These are phyloP conservation scores for Microctenopoma steveboyesi DNA, from an alignment of 2,797 vertebrate genomes.

Conservation along the genomic window DNA sequence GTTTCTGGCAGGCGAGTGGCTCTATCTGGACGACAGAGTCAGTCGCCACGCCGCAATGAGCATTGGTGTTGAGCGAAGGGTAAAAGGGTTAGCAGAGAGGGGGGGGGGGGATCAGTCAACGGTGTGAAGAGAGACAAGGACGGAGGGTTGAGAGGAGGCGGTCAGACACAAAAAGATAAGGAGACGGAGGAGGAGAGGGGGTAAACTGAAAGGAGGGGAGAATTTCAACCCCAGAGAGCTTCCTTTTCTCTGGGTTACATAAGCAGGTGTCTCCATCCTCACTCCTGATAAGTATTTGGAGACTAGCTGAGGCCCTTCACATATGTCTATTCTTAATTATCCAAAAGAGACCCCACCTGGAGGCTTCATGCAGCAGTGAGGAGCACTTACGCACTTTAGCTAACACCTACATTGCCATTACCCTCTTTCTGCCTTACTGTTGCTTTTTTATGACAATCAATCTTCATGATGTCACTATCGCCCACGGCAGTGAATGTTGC, in stretches of 20 bases:
- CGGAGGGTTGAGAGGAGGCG: constrained; percentile 49
- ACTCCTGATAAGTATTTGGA: constrained; percentile 32
- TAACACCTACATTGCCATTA: constrained; percentile 40
- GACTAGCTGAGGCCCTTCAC: constrained; percentile 44
- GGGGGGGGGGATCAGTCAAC: constrained; percentile 43
- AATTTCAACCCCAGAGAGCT: constrained; percentile 47
- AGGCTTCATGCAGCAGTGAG: constrained; percentile 18
- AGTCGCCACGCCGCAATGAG: constrained; percentile 34
- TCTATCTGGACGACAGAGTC: constrained; percentile 54
- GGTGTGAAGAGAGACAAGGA: constrained; percentile 53
- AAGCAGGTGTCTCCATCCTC: constrained; percentile 47
- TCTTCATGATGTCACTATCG: constrained; percentile 74
- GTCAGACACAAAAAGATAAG: constrained; percentile 50
- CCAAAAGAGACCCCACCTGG: constrained; percentile 37
- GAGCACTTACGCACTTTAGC: constrained; percentile 40
- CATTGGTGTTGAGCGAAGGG: constrained; percentile 48
- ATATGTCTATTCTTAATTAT: constrained; percentile 41
- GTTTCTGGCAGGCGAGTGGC: constrained; percentile 48
- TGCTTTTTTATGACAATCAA: constrained; percentile 73
- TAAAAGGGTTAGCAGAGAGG: constrained; percentile 36
- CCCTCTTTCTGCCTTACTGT: constrained; percentile 50
- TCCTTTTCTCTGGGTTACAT: constrained; percentile 51
- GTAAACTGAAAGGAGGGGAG: constrained; percentile 44
- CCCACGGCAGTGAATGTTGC: constrained; percentile 76
- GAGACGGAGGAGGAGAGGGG: constrained; percentile 41